Evolutionary conservation across 1,140 invertebrate genomes (phyloP).

Genomic region (Leptopilina clavipes): DNA sequence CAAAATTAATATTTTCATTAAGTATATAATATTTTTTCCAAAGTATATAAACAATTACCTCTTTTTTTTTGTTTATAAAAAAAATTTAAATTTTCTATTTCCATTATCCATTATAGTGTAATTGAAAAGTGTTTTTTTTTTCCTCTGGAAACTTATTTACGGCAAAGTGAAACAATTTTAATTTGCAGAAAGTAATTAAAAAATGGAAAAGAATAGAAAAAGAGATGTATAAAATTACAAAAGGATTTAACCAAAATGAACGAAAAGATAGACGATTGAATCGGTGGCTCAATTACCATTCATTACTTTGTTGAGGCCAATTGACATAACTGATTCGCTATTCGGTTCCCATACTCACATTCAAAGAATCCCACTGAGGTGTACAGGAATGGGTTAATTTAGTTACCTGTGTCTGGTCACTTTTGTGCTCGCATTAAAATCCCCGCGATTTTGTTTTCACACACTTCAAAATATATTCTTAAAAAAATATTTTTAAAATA

Average conservation of each 20-base stretch:
- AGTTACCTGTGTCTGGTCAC: slow-evolving; percentile 58
- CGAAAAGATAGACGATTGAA: slow-evolving; percentile 43
- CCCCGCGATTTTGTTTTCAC: too few relatives aligned
- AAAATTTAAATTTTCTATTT: too few relatives aligned
- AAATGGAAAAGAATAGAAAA: slow-evolving; percentile 2
- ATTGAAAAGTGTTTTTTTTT: too few relatives aligned
- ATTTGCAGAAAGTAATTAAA: slow-evolving; percentile 41
- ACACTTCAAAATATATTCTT: too few relatives aligned
- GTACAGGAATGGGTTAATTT: slow-evolving; percentile 55
- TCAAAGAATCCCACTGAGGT: slow-evolving; percentile 58
- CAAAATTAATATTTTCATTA: too few relatives aligned
- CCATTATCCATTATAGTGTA: too few relatives aligned
- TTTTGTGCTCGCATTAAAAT: slow-evolving; percentile 37
- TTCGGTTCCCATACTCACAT: slow-evolving; percentile 60
- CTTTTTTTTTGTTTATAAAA: too few relatives aligned
- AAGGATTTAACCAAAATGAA: slow-evolving; percentile 25
- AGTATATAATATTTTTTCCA: too few relatives aligned
- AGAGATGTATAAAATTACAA: background rate
- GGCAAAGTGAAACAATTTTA: background rate
- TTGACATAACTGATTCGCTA: slow-evolving; percentile 72
- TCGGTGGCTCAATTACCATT: slow-evolving; percentile 67
- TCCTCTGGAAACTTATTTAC: background rate
- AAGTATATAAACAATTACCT: too few relatives aligned
- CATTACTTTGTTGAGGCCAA: slow-evolving; percentile 70
- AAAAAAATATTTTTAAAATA: too few relatives aligned